Evolutionary conservation across 1,140 invertebrate species (phyloP).

Genomic region (Telenomus remus): DNA sequence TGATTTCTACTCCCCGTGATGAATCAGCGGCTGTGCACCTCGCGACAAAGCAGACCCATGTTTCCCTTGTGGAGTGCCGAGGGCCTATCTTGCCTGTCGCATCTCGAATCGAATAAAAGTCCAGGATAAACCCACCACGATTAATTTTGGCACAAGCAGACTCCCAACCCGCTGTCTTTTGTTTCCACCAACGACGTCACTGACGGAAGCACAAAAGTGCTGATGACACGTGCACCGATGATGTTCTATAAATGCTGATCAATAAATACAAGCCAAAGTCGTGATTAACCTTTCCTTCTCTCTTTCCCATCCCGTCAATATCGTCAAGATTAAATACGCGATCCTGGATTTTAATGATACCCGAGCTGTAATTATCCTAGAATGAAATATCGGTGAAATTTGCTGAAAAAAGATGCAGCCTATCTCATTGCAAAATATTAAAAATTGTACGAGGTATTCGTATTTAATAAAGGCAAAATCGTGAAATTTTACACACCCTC

Average conservation of each 20-base stretch:
- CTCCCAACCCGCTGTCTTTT: constrained; percentile 24
- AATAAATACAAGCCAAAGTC: constrained; percentile 28
- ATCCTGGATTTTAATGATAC: background rate
- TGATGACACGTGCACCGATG: constrained; percentile 35
- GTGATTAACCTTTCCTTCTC: constrained; percentile 10
- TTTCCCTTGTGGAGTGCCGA: constrained; percentile 31
- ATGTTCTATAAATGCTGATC: constrained; percentile 26
- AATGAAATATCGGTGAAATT: no score
- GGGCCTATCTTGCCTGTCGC: constrained; percentile 59
- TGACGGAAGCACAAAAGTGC: constrained; percentile 24
- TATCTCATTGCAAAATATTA: background rate
- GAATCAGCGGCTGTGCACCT: constrained; percentile 25
- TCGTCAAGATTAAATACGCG: constrained; percentile 15
- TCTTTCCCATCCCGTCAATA: background rate
- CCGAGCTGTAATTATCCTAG: no score
- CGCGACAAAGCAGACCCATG: constrained; percentile 22
- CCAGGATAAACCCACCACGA: constrained; percentile 63
- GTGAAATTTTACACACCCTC: background rate
- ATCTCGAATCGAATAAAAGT: constrained; percentile 67
- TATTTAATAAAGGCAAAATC: no score
- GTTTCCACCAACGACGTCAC: constrained; percentile 8
- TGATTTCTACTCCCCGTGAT: constrained; percentile 66
- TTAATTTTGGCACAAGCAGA: constrained; percentile 68
- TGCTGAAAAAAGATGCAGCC: background rate
- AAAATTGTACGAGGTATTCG: background rate